Conservation (phyloP, 2,888 invertebrate species). For the Hirudinaria manillensis region DNA sequence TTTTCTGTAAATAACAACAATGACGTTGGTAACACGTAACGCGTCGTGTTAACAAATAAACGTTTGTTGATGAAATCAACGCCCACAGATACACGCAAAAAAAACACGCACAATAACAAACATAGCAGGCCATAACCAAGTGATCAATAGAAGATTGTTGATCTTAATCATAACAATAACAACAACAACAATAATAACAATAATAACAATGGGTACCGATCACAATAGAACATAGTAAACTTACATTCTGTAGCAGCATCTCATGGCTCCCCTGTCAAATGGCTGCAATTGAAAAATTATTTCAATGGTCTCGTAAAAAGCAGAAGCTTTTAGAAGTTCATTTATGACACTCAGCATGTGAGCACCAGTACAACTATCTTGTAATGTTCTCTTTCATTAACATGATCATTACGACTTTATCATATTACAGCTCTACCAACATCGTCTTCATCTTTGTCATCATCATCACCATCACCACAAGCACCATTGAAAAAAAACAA, state of each 20-base stretch:
- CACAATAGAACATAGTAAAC: conserved; percentile 40
- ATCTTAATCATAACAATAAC: not conserved
- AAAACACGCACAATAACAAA: not conserved
- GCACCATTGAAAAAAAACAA: conserved; percentile 9
- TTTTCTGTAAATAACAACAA: conserved; percentile 50
- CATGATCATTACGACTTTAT: not conserved
- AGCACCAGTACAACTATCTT: no score
- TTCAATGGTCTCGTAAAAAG: no score
- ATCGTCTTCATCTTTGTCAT: not conserved
- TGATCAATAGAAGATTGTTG: not conserved
- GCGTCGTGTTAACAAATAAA: no score
- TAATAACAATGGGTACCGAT: not conserved
- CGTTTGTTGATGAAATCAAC: not conserved
- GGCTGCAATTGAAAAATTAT: conserved; percentile 48
- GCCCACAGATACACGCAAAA: not conserved
- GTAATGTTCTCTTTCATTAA: no score
- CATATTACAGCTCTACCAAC: not conserved
- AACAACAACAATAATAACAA: conserved; percentile 17
- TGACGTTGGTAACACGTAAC: not conserved
- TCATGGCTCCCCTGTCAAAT: conserved; percentile 60
- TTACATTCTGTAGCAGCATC: conserved; percentile 59
- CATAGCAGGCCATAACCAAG: not conserved
- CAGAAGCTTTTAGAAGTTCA: no score
- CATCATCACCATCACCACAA: conserved; percentile 7
- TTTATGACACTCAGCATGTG: no score